Evolutionary conservation across 2,113 vertebrate species (phyloP).

Genomic region (Anas platyrhynchos): DNA sequence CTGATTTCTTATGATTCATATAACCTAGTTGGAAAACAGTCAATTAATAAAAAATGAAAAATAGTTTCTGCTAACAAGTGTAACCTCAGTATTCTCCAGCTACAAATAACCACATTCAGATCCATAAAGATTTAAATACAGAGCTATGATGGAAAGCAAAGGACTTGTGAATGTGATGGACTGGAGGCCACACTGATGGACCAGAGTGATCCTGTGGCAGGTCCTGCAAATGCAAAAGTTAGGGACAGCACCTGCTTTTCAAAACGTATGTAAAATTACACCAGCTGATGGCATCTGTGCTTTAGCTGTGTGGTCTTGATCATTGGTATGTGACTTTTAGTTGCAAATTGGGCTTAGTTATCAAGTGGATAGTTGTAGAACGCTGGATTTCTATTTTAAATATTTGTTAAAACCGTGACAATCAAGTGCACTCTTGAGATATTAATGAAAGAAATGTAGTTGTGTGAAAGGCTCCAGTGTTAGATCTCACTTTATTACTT

Average conservation of each 20-base stretch:
- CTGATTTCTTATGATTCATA: not conserved
- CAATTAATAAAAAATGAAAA: not conserved
- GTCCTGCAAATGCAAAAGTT: not conserved
- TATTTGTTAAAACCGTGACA: not conserved
- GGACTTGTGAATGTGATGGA: not conserved
- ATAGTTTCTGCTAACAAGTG: not conserved
- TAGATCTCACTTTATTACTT: slow-evolving; percentile 7
- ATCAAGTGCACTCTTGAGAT: not conserved
- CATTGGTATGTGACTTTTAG: not conserved
- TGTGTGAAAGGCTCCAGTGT: not conserved
- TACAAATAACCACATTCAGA: not conserved
- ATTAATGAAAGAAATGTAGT: not conserved
- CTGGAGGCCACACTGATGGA: not conserved
- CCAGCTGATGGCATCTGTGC: not conserved
- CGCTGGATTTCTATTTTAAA: not conserved
- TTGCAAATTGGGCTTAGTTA: not conserved
- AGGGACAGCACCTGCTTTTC: not conserved
- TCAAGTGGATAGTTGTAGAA: not conserved
- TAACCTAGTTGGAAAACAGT: not conserved
- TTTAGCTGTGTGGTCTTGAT: not conserved
- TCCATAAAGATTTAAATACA: not conserved
- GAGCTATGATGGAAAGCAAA: not conserved
- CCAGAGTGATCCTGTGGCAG: not conserved
- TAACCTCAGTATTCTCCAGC: not conserved
- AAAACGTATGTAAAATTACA: not conserved